Percentiles rank a stretch among this genome's conserved stretches.
These are phyloP conservation scores for Oscheius sp. DNA, from an alignment of 2,888 invertebrate genomes.

Conservation along the genomic window DNA sequence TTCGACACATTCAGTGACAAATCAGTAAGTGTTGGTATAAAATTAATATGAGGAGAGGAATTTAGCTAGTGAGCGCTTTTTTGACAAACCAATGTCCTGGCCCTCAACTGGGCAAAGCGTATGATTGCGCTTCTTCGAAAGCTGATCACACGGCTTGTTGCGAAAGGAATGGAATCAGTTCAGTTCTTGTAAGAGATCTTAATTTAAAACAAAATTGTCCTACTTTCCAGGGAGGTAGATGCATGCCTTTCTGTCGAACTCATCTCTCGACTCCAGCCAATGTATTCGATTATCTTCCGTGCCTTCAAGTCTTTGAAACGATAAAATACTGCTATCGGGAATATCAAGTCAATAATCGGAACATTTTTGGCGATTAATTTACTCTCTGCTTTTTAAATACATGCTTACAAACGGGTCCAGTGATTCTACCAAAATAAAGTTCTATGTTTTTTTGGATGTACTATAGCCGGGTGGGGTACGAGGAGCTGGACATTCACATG, in stretches of 20 bases:
- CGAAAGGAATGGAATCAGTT: constrained; percentile 50
- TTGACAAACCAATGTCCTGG: constrained; percentile 66
- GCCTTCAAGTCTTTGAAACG: constrained; percentile 53
- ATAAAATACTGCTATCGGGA: constrained; percentile 52
- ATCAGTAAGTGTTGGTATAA: constrained; percentile 45
- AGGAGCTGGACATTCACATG: constrained; percentile 2
- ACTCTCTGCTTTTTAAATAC: background rate
- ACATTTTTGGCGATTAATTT: constrained; percentile 65
- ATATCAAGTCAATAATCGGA: constrained; percentile 59
- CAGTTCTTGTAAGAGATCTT: constrained; percentile 48
- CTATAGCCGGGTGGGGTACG: constrained; percentile 8
- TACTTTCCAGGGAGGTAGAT: constrained; percentile 54
- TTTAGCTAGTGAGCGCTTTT: constrained; percentile 63
- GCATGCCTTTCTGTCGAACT: constrained; percentile 66
- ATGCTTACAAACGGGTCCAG: background rate
- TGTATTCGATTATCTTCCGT: constrained; percentile 64
- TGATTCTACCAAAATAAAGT: background rate
- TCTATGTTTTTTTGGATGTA: too few species aligned
- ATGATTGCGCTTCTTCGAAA: constrained; percentile 65
- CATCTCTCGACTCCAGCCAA: constrained; percentile 63
- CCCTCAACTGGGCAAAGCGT: constrained; percentile 64
- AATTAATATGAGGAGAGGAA: too few species aligned
- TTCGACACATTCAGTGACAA: constrained; percentile 67
- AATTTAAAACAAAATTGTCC: background rate
- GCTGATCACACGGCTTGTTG: constrained; percentile 62